Base-by-base conservation (phyloP, 2,888 invertebrate species). In the Meganola albula region DNA sequence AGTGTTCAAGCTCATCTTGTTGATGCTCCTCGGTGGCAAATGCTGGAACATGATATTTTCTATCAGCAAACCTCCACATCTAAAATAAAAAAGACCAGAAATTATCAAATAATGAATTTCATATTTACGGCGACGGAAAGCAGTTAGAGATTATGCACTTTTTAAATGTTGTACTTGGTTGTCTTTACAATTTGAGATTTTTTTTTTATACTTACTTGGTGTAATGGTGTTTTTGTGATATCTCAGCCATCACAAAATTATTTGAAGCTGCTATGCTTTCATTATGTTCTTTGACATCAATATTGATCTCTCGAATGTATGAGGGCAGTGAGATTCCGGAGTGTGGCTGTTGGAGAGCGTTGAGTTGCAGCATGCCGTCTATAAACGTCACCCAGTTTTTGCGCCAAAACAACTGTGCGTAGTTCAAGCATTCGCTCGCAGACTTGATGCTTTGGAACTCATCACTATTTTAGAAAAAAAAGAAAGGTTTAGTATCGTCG, bases 361-460 rank as follows among this genome's bases (percentile, higher is more conserved):
- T 84, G 39, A 92, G 88, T 75, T 96, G 95, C 10, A 96, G 73
- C 87, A 95, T 89, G 0, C 91, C 90, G 67, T 95, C 95, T 55
- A 95, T 80, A 56, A 93, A 92, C 3, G 92, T 88, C 1, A 92
- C 89, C 94, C 95, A 96, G 63, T 93, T 92, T 34, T 89, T 88
- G n/a, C 84, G 77, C 93, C 93, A 95, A 23, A 67, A 58, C 0
- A 88, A 40, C 12, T 50, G 33, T 2, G 75, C 85, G 12, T 58
- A 52, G 1, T 53, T 65, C 5, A 68, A 31, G 1, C 44, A 26
- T 4, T 43, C 24, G 33, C 62, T 53, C 1, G 43, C 33, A 5
- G 31, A 35, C 3, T 34, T 30, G 10, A 74, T 63, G 27, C 53
- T 58, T 2, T 57, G 47, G 37, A 74, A 74, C 22, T 58, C 48